Evolutionary conservation across 2,797 vertebrate genomes (phyloP), one percentile per base, ranked within the genome.

Genomic region (Eulemur rubriventer): DNA sequence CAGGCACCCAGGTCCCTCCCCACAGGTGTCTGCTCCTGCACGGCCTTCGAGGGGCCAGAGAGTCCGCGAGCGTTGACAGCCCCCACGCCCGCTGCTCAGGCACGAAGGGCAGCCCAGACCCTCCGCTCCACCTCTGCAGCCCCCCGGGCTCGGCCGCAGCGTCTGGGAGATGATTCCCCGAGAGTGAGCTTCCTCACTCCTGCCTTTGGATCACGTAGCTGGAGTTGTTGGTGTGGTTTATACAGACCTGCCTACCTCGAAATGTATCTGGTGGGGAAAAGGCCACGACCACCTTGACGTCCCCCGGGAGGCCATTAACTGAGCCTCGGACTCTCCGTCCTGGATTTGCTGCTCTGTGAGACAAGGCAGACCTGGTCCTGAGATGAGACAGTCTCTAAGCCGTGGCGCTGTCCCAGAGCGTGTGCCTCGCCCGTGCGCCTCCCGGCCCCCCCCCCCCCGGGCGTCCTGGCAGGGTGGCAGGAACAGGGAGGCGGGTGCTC

Each of bases 391-490:
- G n/a, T 48, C 46, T 57, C 18, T 13, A 2, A 79, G 52, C 9
- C 10, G 35, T 10, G 24, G 50, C n/a, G 4, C n/a, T 5, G 7
- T n/a, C 13, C 14, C 20, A 8, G 48, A 13, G n/a, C 0, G 5
- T 5, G 33, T 10, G 12, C 28, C 5, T 1, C 2, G 0, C 9
- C 28, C 43, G 0, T n/a, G 72, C 5, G 10, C 46, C 30, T 48
- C 43, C 43, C 30, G 16, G 59, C 59, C 59, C 59, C 46, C 22
- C 33, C 59, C 59, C 59, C 46, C 22, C 33, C 38, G 17, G 26
- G 35, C 22, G 3, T 52, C 33, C 76, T 43, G 14, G 35, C n/a
- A 63, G 55, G 18, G 55, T 18, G n/a, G 28, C 28, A 30, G 22
- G 57, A 12, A 7, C 48, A 8, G 5, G 14, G 55, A 6, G 8